Base-by-base conservation (phyloP, 1,140 invertebrate species). In the Philotrypesis tridentata region DNA sequence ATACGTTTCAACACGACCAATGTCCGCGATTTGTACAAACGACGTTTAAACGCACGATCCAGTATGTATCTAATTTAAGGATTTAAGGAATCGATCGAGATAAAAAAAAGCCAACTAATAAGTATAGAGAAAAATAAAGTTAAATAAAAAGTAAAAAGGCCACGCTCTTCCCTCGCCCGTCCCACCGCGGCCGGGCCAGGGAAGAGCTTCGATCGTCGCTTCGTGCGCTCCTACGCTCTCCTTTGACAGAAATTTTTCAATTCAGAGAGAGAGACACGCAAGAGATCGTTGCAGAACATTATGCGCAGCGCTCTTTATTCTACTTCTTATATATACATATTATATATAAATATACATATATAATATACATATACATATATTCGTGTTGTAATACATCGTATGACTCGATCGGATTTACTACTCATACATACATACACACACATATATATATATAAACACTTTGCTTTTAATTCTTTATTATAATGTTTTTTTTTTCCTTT, bases 11-110 rank as follows among this genome's bases (percentile, higher is more conserved):
- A 55, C 21, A 72, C 71, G 65, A 73, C 31, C 74, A 73, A 73
- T 23, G n/a, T 79, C n/a, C 68, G 68, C 73, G 68, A 74, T 79
- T 73, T 78, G 74, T 82, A 78, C 81, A 79, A 72, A 82, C 55
- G 37, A 82, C 31, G n/a, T n/a, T 78, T 71, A 12, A 74, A 83
- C 71, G 75, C 82, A 79, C 71, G 77, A 83, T 82, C 61, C 75
- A 79, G 71, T 79, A 83, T 79, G 65, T 83, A 68, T 74, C 77
- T 83, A 79, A 79, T 83, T 83, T 83, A 79, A 79, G 77, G 27
- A 70, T 60, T 73, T 73, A 79, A 79, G 55, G 4, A 73, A 78
- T 74, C 25, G 21, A 48, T n/a, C n/a, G n/a, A n/a, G n/a, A 9
- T n/a, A 25, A 75, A 82, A 63, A 40, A 73, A 55, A 72, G 65